These are phyloP conservation scores for Leuctra nigra DNA, from an alignment of 2,888 invertebrate species.

Conservation along the genomic window DNA sequence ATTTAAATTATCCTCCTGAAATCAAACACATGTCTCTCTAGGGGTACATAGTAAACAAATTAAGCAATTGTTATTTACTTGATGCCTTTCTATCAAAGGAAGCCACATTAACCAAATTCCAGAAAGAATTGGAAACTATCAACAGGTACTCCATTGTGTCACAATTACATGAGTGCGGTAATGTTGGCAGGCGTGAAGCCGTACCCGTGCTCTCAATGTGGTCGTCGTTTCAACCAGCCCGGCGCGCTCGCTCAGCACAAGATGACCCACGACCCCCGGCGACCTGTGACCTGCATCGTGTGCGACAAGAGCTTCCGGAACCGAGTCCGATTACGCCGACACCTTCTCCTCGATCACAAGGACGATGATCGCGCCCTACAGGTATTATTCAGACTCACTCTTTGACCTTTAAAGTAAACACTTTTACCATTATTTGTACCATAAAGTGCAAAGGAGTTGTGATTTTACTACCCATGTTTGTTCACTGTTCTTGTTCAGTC, in stretches of 20 bases:
- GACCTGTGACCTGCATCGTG: constrained; percentile 20
- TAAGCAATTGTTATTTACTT: too few relatives aligned
- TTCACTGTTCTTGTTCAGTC: too few relatives aligned
- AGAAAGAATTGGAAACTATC: background rate
- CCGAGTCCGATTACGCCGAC: constrained; percentile 24
- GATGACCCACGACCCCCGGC: constrained; percentile 25
- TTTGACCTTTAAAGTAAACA: too few relatives aligned
- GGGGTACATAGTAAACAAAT: too few relatives aligned
- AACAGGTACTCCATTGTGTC: background rate
- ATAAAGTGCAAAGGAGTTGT: too few relatives aligned
- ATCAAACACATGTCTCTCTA: too few relatives aligned
- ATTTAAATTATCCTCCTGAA: too few relatives aligned
- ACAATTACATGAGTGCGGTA: background rate
- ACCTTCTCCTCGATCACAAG: constrained; percentile 25
- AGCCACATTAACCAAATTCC: background rate
- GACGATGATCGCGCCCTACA: too few relatives aligned
- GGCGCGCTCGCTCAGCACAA: constrained; percentile 28
- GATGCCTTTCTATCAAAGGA: too few relatives aligned
- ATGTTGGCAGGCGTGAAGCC: constrained; percentile 36
- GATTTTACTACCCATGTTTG: too few relatives aligned
- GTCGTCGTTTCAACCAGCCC: constrained; percentile 31
- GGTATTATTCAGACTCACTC: too few relatives aligned
- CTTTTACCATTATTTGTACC: too few relatives aligned
- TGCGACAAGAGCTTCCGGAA: constrained; percentile 27
- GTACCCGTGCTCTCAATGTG: constrained; percentile 38